phyloP scores from a whole-genome alignment of 2,113 vertebrate species.

The Tinamus guttatus region DNA sequence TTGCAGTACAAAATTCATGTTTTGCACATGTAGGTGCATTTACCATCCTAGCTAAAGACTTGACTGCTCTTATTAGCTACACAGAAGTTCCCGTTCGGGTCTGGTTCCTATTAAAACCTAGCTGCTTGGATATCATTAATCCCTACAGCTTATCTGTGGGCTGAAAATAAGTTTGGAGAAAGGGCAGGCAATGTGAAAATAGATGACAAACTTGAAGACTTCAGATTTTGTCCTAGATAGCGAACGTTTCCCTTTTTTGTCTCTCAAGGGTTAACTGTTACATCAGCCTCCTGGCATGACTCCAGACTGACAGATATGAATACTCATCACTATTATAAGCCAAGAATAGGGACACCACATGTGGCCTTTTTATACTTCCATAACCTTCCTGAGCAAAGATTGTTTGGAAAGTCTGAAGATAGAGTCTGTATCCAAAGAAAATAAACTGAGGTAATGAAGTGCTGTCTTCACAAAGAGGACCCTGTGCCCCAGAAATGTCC shows the following conservation, averaged over 20 bases:
- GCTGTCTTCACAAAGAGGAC: neutral
- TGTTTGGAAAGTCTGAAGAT: neutral
- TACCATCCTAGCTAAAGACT: neutral
- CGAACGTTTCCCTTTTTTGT: neutral
- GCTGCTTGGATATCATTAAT: neutral
- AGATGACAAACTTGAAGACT: neutral
- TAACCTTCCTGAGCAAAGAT: neutral
- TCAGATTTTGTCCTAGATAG: neutral
- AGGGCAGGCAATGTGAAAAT: neutral
- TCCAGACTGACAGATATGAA: neutral
- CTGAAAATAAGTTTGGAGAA: neutral
- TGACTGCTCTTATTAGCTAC: neutral
- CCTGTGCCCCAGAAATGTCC: neutral
- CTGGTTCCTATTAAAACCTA: neutral
- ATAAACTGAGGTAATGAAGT: neutral
- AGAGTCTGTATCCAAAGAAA: neutral
- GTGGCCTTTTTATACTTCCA: neutral
- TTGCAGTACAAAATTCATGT: neutral
- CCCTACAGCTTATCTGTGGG: neutral
- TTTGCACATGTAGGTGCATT: neutral
- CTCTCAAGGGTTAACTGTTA: neutral
- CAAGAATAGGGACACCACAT: neutral
- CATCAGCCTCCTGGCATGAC: neutral
- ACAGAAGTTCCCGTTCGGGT: neutral
- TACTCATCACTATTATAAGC: neutral